Evolutionary conservation across 2,888 invertebrate genomes (phyloP).

Genomic region (Amblyjoppa fuscipennis): DNA sequence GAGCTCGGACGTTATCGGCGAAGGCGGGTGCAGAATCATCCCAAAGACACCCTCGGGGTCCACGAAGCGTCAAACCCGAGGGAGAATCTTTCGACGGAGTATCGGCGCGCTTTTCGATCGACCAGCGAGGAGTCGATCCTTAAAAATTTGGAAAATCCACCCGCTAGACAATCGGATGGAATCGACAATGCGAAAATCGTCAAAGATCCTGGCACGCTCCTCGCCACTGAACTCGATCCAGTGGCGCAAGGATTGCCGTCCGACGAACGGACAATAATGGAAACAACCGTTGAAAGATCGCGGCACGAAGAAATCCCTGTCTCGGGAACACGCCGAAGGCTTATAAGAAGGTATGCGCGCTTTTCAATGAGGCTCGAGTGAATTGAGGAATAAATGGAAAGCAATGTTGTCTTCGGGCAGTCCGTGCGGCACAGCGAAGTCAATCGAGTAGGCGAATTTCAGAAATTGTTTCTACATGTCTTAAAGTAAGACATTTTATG

Average conservation of each 20-base stretch:
- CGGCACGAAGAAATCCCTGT: constrained; percentile 56
- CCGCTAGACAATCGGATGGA: constrained; percentile 19
- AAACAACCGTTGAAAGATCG: constrained; percentile 72
- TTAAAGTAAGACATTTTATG: too few relatives aligned
- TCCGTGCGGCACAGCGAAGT: too few relatives aligned
- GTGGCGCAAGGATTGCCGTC: neutral
- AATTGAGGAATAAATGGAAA: too few relatives aligned
- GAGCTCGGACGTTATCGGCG: constrained; percentile 86
- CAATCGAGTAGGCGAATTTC: too few relatives aligned
- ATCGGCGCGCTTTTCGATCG: constrained; percentile 79
- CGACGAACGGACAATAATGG: constrained; percentile 72
- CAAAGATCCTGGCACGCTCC: neutral
- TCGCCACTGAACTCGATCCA: neutral
- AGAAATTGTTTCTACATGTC: too few relatives aligned
- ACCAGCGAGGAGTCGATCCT: constrained; percentile 77
- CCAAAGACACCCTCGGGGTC: constrained; percentile 78
- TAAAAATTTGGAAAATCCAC: constrained; percentile 67
- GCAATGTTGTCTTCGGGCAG: too few relatives aligned
- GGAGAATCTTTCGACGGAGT: constrained; percentile 77
- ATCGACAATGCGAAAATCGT: neutral
- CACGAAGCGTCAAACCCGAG: constrained; percentile 45
- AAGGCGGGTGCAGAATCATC: constrained; percentile 84
- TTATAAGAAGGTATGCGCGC: constrained; percentile 75
- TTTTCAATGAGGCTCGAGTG: too few relatives aligned
- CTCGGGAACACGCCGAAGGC: constrained; percentile 69